Evolutionary conservation across 2,888 invertebrate genomes (phyloP), one percentile per base, ranked within the genome.

Genomic region (Catocala nupta): DNA sequence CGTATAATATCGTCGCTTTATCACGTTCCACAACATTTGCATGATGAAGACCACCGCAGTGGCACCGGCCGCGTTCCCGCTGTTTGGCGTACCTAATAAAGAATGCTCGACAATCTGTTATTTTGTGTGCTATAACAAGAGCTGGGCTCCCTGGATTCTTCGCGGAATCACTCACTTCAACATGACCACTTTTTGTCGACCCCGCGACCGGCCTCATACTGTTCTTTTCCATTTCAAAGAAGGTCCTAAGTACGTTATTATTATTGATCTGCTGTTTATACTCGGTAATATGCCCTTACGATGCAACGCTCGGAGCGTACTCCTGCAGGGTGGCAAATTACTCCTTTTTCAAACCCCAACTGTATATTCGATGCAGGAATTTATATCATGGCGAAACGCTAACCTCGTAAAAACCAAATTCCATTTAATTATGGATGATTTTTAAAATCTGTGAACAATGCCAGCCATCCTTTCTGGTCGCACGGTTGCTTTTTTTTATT

Each of bases 361-460:
- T 79, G 81, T 80, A 83, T 83, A 79, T 74, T 70, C 72, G 81
- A 88, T 84, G 81, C 84, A 84, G 88, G 92, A 91, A 93, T 93
- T 88, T 91, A 91, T 93, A 91, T 89, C 85, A 90, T 85, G 85
- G 85, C 86, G 88, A 91, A 91, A 90, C 88, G 87, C 81, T 73
- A 81, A 71, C 68, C 47, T 57, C 53, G 81, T 81, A 93, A 93
- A 92, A 93, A 93, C 82, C 81, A 82, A 86, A 94, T 94, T 92
- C 94, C 94, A 89, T 88, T 93, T 93, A 93, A 94, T 94, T 94
- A 94, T 93, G 92, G 90, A 89, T 89, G 91, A 91, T 93, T 93
- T 91, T 93, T 86, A 89, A 93, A 93, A 93, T 93, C 93, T 92
- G 93, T 92, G 92, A 93, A 93, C 93, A 93, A 93, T 94, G 93